Base-by-base conservation (phyloP, 2,113 vertebrate species). In the Scartelaos histophorus region DNA sequence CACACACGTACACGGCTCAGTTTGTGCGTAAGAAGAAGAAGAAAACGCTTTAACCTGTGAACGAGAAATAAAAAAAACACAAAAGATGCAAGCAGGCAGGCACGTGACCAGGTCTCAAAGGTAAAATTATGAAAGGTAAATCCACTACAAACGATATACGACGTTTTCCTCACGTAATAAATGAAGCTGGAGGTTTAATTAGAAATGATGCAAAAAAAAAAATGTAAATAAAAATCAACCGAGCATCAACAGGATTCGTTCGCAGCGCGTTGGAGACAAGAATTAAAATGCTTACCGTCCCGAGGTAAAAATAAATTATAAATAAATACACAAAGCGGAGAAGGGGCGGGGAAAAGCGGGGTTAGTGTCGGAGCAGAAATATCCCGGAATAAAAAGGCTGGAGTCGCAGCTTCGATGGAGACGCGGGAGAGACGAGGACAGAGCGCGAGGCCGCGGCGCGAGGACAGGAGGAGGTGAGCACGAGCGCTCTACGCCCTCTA, bases 361-460 rank as follows among this genome's bases (percentile, higher is more conserved):
- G 56, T 70, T 9, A 47, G 13, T 2, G 7, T n/a, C 7, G 73
- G 22, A 71, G 5, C 79, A 77, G 54, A 25, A 53, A 6, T 13
- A 34, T 34, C 34, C 25, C 69, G 29, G 35, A 38, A 6, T 73
- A 76, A 46, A 72, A 29, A 79, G 34, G 61, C 69, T 2, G 51
- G 34, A n/a, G 75, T 73, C 76, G 87, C 88, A 83, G 83, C 84
- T 83, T 82, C 84, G 74, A 81, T 72, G 64, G 67, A 76, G 79
- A 85, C 79, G 65, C 68, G 73, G 85, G 84, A 77, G 51, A 11
- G 51, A 73, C 61, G 34, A 11, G 53, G 34, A 51, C 38, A 43
- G 58, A 29, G 58, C 25, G 7, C 24, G 25, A 62, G 58, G 25
- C 15, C 16, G 5, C 1, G 22, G 22, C n/a, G 53, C 7, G 66